phyloP scores from a whole-genome alignment of 2,113 vertebrate species.

The Pionites leucogaster region DNA sequence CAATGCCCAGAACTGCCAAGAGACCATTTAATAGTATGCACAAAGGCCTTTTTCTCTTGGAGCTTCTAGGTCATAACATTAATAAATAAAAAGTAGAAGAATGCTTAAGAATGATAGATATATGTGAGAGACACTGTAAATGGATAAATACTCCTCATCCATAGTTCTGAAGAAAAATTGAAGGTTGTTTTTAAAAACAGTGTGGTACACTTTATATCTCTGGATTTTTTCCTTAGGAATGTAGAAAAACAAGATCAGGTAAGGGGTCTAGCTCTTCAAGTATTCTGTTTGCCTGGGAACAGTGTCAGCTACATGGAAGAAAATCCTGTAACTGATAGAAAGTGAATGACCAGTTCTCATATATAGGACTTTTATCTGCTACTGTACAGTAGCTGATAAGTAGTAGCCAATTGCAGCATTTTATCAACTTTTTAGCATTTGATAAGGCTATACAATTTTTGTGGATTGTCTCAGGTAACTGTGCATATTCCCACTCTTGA shows the following conservation, averaged over 20 bases:
- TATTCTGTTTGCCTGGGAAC: background rate
- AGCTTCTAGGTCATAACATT: background rate
- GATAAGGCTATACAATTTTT: background rate
- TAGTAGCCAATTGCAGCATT: background rate
- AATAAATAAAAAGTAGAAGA: background rate
- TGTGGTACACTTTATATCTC: background rate
- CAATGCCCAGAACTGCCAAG: background rate
- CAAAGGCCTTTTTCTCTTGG: slow-evolving; percentile 2
- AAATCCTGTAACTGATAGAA: background rate
- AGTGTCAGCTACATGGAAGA: background rate
- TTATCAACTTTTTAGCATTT: background rate
- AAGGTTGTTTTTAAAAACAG: background rate
- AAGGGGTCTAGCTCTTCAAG: background rate
- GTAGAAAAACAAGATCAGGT: background rate
- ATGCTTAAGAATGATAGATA: background rate
- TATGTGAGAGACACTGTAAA: background rate
- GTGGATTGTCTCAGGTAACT: background rate
- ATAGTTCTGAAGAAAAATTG: background rate
- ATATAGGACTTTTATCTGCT: background rate
- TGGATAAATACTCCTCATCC: background rate
- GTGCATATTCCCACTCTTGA: background rate
- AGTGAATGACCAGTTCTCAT: background rate
- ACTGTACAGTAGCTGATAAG: background rate
- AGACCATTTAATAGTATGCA: background rate
- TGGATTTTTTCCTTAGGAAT: background rate